Base-by-base conservation (phyloP, 2,888 invertebrate species). In the Cancer borealis region DNA sequence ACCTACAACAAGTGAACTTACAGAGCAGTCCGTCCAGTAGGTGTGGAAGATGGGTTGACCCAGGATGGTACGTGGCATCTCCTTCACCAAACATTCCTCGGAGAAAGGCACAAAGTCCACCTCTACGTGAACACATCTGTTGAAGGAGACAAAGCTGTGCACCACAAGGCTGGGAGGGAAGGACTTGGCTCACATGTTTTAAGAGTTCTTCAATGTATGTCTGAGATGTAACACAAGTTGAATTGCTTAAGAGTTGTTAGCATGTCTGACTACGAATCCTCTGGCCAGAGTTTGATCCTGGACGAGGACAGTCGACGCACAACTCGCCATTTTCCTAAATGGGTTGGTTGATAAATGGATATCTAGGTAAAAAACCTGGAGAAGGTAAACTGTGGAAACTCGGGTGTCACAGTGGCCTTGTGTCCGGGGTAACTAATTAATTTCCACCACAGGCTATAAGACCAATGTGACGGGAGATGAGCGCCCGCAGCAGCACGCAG, bases 21-120 rank as follows among this genome's bases (percentile, higher is more conserved):
- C 99, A 96, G 97, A 97, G 97, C 99, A 99, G 96, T 99, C 99
- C 45, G 98, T 99, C 98, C 99, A 99, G 97, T 98, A 99, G 95
- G 98, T 98, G 96, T 99, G 99, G 96, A 99, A 98, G 96, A 99
- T 98, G 17, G 99, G 98, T 96, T 98, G 98, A 96, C 98, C 98
- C 95, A 99, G 97, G 90, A 99, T 97, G 97, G 98, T 98, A 96
- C 98, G 97, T 93, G 97, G 97, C 91, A 98, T 98, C 95, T 97
- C 98, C 93, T 98, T 96, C 95, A 98, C 97, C 93, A 97, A 96
- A 95, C 96, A 96, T 96, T 96, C 96, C 88, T 95, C 95, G 14
- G 95, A 93, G 96, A 97, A 97, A 2, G 96, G 96, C 17, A 97
- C 96, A 96, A 97, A 97, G 93, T 96, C 96, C 30, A 96, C 97